phyloP scores from a whole-genome alignment of 1,140 invertebrate species.

The Gryllus bimaculatus region DNA sequence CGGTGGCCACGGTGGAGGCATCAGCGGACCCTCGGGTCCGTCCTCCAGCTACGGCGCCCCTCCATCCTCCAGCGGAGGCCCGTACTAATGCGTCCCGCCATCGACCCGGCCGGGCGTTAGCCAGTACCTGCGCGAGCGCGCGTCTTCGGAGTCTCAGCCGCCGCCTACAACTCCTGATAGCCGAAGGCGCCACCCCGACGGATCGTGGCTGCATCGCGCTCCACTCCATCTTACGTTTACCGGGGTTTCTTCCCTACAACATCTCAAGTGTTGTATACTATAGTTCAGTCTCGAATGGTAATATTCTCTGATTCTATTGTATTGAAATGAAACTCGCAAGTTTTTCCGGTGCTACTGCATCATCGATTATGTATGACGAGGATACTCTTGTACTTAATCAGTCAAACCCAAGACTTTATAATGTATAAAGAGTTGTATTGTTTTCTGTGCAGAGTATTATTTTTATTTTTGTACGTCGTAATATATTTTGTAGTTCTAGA shows the following conservation, averaged over 20 bases:
- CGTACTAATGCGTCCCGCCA: background rate
- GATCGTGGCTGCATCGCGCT: background rate
- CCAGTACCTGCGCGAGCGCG: background rate
- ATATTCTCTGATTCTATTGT: background rate
- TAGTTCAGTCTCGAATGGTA: background rate
- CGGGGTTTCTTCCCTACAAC: background rate
- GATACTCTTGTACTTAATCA: background rate
- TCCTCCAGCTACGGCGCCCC: constrained; percentile 16
- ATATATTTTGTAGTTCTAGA: constrained; percentile 10
- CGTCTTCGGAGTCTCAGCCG: background rate
- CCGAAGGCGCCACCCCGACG: background rate
- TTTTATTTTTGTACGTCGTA: background rate
- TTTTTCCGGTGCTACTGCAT: background rate
- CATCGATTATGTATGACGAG: background rate
- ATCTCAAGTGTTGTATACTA: background rate
- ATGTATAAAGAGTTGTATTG: background rate
- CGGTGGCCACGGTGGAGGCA: constrained; percentile 8
- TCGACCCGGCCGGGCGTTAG: background rate
- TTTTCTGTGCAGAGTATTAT: too few relatives aligned
- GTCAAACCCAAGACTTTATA: background rate
- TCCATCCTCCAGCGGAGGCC: constrained; percentile 2
- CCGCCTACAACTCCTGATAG: background rate
- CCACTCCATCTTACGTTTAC: background rate
- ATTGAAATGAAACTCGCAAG: background rate
- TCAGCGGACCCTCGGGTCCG: background rate